Percentiles rank a stretch among this genome's conserved stretches.
Evolutionary conservation across 2,888 invertebrate genomes (phyloP).

Genomic region (Agrochola circellaris): DNA sequence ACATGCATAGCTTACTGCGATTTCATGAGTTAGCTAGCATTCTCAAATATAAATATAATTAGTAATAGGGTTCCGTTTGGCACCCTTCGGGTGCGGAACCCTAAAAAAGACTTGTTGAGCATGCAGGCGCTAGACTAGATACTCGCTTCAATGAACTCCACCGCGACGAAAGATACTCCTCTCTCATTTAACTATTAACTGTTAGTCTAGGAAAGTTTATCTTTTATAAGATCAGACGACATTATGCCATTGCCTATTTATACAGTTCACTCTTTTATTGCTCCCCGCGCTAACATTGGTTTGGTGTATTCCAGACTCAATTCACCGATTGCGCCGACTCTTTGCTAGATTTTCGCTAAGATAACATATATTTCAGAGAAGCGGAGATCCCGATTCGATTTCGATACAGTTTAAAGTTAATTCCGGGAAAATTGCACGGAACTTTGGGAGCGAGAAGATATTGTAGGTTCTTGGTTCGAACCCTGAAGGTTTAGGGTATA

Average conservation of each 20-base stretch:
- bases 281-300: not conserved
- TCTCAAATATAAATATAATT: no score
- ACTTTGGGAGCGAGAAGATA: not conserved
- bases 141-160: no score
- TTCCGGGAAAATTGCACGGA: slow-evolving; percentile 20
- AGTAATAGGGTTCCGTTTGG: no score
- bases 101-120: slow-evolving; percentile 46
- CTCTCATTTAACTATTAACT: no score
- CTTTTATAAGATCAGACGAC: not conserved
- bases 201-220: no score
- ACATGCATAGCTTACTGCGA: not conserved
- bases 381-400: slow-evolving; percentile 1
- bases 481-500: not conserved
- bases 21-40: not conserved
- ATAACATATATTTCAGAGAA: slow-evolving; percentile 18
- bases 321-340: not conserved
- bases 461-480: not conserved
- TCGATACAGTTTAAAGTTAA: slow-evolving; percentile 35
- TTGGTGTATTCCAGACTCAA: slow-evolving; percentile 17
- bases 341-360: slow-evolving; percentile 12
- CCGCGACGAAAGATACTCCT: no score
- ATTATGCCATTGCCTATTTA: not conserved
- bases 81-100: no score
- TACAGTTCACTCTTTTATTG: not conserved
- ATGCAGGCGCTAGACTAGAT: not conserved